A percentile compares a stretch with the other conserved stretches of the same genome.
These are phyloP conservation scores for Perognathus longimembris DNA, from an alignment of 2,113 vertebrate species.

Conservation along the genomic window DNA sequence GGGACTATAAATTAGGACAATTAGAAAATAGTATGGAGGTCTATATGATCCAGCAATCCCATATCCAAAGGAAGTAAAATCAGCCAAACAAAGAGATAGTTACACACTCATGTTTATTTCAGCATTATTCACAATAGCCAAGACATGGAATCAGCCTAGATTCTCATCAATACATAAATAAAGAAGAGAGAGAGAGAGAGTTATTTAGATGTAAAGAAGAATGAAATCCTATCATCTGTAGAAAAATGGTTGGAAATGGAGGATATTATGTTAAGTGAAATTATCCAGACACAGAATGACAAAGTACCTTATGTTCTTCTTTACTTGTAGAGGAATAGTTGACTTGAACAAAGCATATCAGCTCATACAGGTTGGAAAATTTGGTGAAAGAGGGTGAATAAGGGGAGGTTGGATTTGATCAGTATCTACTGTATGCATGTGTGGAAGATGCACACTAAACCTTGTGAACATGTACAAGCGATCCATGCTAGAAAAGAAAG, in stretches of 20 bases:
- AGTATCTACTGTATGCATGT: neutral
- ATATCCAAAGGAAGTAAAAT: neutral
- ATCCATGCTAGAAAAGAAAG: neutral
- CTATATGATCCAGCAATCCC: neutral
- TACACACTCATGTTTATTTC: neutral
- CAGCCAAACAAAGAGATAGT: neutral
- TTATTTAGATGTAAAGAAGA: neutral
- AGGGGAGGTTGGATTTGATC: neutral
- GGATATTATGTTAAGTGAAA: neutral
- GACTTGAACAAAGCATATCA: neutral
- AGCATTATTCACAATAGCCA: neutral
- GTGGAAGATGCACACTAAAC: neutral
- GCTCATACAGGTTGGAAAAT: neutral
- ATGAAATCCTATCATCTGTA: neutral
- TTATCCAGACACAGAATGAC: neutral
- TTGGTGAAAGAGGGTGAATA: too few species aligned
- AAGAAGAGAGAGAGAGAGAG: too few species aligned
- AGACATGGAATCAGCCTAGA: neutral
- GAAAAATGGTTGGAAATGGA: neutral
- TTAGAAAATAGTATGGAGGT: neutral
- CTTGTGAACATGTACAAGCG: neutral
- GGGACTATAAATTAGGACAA: neutral
- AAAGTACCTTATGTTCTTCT: neutral
- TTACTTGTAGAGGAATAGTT: neutral
- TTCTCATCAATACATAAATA: neutral